Percentiles rank a stretch among this genome's conserved stretches.
Evolutionary conservation across 2,888 invertebrate genomes (phyloP).

Genomic region (Thalpophila matura): DNA sequence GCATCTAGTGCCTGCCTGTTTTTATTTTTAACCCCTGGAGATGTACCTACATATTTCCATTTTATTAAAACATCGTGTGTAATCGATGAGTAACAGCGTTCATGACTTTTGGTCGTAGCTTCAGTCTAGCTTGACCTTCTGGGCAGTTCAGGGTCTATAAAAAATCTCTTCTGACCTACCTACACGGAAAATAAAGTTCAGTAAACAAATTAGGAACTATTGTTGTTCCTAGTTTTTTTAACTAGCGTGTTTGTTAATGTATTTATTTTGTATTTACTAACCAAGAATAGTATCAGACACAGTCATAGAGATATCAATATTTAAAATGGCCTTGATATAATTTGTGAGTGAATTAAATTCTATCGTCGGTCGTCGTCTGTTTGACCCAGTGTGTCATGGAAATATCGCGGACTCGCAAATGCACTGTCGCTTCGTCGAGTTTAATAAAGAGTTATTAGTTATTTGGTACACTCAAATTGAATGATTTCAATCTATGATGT

Average conservation of each 20-base stretch:
- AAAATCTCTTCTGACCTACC: constrained; percentile 11
- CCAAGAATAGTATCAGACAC: constrained; percentile 22
- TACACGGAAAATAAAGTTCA: constrained; percentile 7
- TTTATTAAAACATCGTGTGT: constrained; percentile 7
- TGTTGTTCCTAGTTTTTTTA: constrained; percentile 6
- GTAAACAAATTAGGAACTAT: constrained; percentile 11
- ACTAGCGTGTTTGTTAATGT: neutral
- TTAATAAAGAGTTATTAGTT: constrained; percentile 66
- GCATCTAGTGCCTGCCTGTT: constrained; percentile 1
- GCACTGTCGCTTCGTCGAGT: constrained; percentile 48
- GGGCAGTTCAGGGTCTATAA: too few relatives aligned
- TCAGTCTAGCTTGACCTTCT: constrained; percentile 37
- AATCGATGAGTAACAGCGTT: constrained; percentile 44
- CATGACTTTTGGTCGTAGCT: constrained; percentile 18
- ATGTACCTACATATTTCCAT: neutral
- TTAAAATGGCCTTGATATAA: constrained; percentile 68
- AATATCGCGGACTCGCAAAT: constrained; percentile 40
- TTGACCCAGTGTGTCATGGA: constrained; percentile 62
- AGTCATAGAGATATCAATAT: constrained; percentile 42
- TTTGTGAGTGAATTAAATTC: constrained; percentile 70
- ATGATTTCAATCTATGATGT: constrained; percentile 64
- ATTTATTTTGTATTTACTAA: constrained; percentile 1
- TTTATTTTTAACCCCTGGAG: constrained; percentile 4
- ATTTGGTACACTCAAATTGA: constrained; percentile 55
- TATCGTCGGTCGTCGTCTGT: constrained; percentile 51